Conservation (phyloP, 1,140 invertebrate genomes). For the Neoseiulus cucumeris region DNA sequence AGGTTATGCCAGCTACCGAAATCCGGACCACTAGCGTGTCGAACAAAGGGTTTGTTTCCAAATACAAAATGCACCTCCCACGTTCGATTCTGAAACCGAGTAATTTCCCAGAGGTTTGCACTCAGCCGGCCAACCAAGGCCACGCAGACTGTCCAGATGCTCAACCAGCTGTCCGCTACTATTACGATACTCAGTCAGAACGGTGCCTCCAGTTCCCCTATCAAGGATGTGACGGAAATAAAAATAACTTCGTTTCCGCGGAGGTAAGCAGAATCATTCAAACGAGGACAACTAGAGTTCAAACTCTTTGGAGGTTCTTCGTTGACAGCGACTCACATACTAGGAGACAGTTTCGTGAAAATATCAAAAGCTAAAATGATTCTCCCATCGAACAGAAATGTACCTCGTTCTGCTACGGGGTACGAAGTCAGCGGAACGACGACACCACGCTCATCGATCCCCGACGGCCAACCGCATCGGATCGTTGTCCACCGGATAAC, state of each 20-base stretch:
- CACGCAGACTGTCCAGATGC: neutral
- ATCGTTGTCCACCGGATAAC: slow-evolving; percentile 1
- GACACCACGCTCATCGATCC: neutral
- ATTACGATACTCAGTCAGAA: slow-evolving; percentile 50
- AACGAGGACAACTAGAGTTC: no score
- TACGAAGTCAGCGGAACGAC: neutral
- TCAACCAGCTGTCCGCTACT: slow-evolving; percentile 40
- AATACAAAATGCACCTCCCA: no score
- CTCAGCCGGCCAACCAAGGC: neutral
- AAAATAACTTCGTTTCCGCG: slow-evolving; percentile 47
- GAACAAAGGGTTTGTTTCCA: no score
- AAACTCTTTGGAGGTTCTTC: neutral
- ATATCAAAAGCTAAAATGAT: no score
- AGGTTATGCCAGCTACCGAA: no score
- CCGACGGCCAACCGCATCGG: neutral
- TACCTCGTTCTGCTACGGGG: neutral
- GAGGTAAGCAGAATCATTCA: neutral
- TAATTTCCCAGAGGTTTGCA: no score
- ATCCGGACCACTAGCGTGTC: no score
- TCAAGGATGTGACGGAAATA: slow-evolving; percentile 58
- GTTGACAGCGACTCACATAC: neutral
- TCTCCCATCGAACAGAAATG: neutral
- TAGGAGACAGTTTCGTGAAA: no score
- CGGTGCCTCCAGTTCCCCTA: slow-evolving; percentile 55
- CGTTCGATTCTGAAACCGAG: no score